Conservation (phyloP, 2,888 invertebrate genomes). For the Torymus aiolomorphi region DNA sequence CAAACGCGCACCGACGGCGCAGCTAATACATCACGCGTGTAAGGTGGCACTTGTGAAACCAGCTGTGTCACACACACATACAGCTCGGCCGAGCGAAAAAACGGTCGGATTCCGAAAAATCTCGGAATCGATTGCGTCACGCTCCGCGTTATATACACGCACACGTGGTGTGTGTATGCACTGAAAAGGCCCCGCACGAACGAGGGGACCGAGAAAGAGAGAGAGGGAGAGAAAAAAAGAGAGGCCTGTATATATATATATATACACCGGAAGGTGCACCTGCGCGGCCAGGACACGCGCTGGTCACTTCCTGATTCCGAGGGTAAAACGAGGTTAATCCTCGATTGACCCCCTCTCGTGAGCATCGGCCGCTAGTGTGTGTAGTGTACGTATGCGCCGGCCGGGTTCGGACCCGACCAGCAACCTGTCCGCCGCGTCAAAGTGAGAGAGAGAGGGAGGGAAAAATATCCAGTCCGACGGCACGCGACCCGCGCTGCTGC, state of each 20-base stretch:
- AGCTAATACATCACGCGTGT: no score
- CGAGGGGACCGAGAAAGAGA: no score
- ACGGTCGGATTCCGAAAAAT: background rate
- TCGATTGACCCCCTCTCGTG: slow-evolving; percentile 69
- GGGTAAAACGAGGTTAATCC: slow-evolving; percentile 73
- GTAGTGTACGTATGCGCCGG: background rate
- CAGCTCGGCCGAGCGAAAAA: background rate
- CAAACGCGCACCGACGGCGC: no score
- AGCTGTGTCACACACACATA: background rate
- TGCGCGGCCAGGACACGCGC: slow-evolving; percentile 37
- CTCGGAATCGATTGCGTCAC: slow-evolving; percentile 19
- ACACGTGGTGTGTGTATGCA: no score
- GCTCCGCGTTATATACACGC: background rate
- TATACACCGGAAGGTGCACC: slow-evolving; percentile 15
- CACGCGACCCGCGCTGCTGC: slow-evolving; percentile 70
- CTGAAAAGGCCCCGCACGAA: no score
- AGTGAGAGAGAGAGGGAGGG: slow-evolving; percentile 33
- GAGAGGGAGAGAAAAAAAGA: background rate
- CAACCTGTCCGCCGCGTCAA: slow-evolving; percentile 55
- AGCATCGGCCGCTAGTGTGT: slow-evolving; percentile 61
- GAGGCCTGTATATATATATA: background rate
- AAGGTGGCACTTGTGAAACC: no score
- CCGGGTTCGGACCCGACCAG: slow-evolving; percentile 37
- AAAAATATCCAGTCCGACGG: slow-evolving; percentile 72
- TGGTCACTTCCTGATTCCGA: slow-evolving; percentile 67